Conservation (phyloP, 1,140 invertebrate genomes). For the Drosophila subpulchrella region DNA sequence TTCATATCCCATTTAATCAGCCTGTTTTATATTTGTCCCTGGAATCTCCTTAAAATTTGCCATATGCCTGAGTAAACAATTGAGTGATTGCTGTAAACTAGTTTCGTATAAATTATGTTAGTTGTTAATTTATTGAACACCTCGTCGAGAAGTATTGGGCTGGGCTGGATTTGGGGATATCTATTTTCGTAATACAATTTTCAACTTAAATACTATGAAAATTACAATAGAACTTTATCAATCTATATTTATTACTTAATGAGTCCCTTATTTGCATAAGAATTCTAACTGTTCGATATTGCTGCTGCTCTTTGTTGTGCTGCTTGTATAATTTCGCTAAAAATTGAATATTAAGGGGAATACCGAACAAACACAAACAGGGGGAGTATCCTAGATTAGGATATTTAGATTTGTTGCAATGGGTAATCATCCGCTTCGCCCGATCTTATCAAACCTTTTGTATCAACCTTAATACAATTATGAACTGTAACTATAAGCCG, state of each 20-base stretch:
- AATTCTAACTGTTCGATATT: background rate
- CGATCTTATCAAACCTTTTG: background rate
- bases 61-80: constrained; percentile 54
- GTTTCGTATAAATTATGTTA: constrained; percentile 24
- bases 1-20: constrained; percentile 17
- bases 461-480: constrained; percentile 15
- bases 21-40: constrained; percentile 43
- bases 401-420: background rate
- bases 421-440: background rate
- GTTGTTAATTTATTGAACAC: constrained; percentile 37
- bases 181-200: constrained; percentile 41
- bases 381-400: background rate
- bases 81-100: constrained; percentile 40
- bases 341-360: background rate
- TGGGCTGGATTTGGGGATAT: constrained; percentile 1
- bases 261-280: constrained; percentile 11
- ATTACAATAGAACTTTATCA: constrained; percentile 10
- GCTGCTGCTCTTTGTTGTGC: background rate
- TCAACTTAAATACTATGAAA: constrained; percentile 48
- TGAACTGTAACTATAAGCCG: constrained; percentile 29
- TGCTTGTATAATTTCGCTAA: constrained; percentile 22
- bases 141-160: constrained; percentile 5
- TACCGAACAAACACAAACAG: constrained; percentile 27
- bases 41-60: constrained; percentile 37
- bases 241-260: constrained; percentile 5